phyloP scores from a whole-genome alignment of 2,888 invertebrate genomes.

The Phyllotreta cruciferae region DNA sequence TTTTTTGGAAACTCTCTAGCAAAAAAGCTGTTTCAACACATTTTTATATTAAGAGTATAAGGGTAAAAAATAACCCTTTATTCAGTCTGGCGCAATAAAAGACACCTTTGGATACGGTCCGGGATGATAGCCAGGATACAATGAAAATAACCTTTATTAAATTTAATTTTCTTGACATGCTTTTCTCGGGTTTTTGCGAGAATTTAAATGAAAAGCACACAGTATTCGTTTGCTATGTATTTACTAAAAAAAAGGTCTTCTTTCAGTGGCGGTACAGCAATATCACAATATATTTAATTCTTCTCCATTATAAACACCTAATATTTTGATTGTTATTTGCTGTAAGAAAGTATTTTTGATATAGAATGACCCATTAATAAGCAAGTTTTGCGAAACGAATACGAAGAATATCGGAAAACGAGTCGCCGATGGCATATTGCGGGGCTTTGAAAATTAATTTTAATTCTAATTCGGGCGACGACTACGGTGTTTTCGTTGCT shows the following conservation, averaged over 20 bases:
- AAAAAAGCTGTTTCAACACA: too few relatives aligned
- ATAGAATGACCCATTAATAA: background rate
- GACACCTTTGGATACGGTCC: slow-evolving; percentile 6
- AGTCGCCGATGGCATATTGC: slow-evolving; percentile 13
- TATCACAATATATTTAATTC: too few relatives aligned
- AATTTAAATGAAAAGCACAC: slow-evolving; percentile 51
- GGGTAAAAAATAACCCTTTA: slow-evolving; percentile 9
- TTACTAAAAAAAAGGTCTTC: slow-evolving; percentile 32
- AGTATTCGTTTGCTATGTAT: slow-evolving; percentile 43
- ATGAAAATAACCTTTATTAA: slow-evolving; percentile 12
- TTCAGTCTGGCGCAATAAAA: slow-evolving; percentile 7
- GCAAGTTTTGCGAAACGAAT: slow-evolving; percentile 1
- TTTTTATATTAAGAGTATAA: slow-evolving; percentile 3
- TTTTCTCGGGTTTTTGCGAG: slow-evolving; percentile 13
- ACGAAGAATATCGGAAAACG: slow-evolving; percentile 9
- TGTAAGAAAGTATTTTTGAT: background rate
- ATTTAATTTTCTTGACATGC: slow-evolving; percentile 21
- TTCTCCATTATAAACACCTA: too few relatives aligned
- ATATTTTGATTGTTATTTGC: too few relatives aligned
- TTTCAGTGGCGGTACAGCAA: background rate
- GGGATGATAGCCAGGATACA: slow-evolving; percentile 1
- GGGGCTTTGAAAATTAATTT: slow-evolving; percentile 48
- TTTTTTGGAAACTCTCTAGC: too few relatives aligned
- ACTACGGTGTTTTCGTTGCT: slow-evolving; percentile 48
- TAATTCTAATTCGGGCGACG: slow-evolving; percentile 51